These are phyloP conservation scores for Rhynchonycteris naso DNA, from an alignment of 2,797 vertebrate species.

Conservation along the genomic window DNA sequence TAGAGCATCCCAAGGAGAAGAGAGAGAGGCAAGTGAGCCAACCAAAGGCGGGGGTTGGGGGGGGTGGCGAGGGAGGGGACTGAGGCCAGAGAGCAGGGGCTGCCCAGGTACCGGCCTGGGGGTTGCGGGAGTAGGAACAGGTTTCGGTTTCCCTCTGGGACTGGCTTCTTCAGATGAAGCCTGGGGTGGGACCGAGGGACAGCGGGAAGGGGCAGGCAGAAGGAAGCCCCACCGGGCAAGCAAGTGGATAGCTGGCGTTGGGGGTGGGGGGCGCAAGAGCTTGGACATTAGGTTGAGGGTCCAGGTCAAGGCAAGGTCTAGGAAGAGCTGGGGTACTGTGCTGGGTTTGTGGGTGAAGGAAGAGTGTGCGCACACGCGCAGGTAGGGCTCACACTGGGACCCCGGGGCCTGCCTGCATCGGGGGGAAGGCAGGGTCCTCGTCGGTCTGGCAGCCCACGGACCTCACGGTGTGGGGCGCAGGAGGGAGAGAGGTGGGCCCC, in stretches of 20 bases:
- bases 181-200: not conserved
- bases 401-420: constrained; percentile 89
- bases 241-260: constrained; percentile 73
- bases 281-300: not conserved
- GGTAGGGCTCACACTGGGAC: not conserved
- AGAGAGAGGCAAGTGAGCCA: not conserved
- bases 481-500: constrained; percentile 66
- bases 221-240: not conserved
- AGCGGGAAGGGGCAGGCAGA: not conserved
- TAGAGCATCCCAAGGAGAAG: not conserved
- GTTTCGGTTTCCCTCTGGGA: not conserved
- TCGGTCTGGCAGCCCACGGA: constrained; percentile 95
- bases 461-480: constrained; percentile 82
- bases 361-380: not conserved
- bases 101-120: not conserved
- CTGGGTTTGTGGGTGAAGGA: constrained; percentile 66
- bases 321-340: not conserved
- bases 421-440: constrained; percentile 88
- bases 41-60: not conserved
- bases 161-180: not conserved
- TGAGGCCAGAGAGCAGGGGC: not conserved
- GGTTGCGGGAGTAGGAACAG: not conserved
- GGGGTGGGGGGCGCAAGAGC: not conserved
- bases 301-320: not conserved
- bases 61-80: not conserved